Percentiles rank a stretch among this genome's conserved stretches.
Conservation (phyloP, 2,113 vertebrate genomes). For the Brachyhypopomus occidentalis region DNA sequence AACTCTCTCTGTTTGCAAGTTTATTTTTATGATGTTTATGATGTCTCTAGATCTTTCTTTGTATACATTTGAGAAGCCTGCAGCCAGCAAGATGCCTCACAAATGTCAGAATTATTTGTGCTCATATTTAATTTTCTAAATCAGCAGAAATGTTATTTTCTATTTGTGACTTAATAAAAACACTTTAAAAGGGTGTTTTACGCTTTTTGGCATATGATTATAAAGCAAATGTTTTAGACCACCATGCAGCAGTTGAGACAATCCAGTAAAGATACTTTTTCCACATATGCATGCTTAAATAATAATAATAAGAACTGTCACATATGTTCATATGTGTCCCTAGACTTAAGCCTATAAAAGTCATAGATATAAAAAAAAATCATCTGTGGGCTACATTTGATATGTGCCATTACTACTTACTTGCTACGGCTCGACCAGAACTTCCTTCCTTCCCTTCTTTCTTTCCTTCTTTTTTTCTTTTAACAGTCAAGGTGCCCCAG, state of each 20-base stretch:
- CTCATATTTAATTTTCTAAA: neutral
- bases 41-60: neutral
- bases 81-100: neutral
- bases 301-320: too few relatives aligned
- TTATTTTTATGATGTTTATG: neutral
- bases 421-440: too few relatives aligned
- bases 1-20: too few relatives aligned
- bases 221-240: neutral
- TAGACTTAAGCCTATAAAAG: too few relatives aligned
- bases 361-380: too few relatives aligned
- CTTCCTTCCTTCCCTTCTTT: too few relatives aligned
- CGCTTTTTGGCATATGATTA: neutral
- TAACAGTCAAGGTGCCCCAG: too few relatives aligned
- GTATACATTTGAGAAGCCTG: neutral
- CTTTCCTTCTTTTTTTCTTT: too few relatives aligned
- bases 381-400: too few relatives aligned
- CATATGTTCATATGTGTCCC: too few relatives aligned
- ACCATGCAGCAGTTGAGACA: neutral
- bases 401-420: too few relatives aligned
- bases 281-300: too few relatives aligned
- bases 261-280: neutral
- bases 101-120: neutral
- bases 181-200: neutral
- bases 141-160: neutral
- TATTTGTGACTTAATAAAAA: neutral